Evolutionary conservation across 2,888 invertebrate species (phyloP), one percentile per base, ranked within the genome.

Genomic region (Thymelicus lineola): DNA sequence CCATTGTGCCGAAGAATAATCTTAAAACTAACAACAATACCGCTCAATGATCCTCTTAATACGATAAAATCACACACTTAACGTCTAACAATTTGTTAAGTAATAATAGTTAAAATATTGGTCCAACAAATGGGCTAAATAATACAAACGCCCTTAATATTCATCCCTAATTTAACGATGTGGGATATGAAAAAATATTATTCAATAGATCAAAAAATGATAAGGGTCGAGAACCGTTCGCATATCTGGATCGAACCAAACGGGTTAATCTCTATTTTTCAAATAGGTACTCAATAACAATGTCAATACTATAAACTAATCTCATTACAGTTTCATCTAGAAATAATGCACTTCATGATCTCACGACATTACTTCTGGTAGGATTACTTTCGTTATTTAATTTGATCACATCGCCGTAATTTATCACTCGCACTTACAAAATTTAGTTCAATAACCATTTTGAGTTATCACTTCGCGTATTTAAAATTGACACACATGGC

Each of bases 61-160:
- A 90, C 86, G 87, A 89, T 93, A 91, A 92, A 93, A 93, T 93
- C 93, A 93, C 93, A 93, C 93, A 89, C 93, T 93, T 93, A 93
- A 93, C 91, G 86, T 87, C 93, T 93, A 93, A 93, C 93, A 93
- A 93, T 93, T 93, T 91, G 65, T 93, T 93, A 92, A 92, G 93
- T 93, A 92, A 93, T 91, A 91, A 91, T 93, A 93, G 92, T 93
- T 91, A 93, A 93, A 93, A 93, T 93, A 93, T 93, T 93, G 93
- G 93, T 93, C 93, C 93, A 93, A 93, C 93, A 93, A 93, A 93
- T 93, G 93, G 93, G 93, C 93, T 93, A 93, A 93, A 93, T 93
- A 93, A 93, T 93, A 93, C 93, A 92, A 92, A 93, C 90, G 93
- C 93, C 93, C 93, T 90, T 90, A 93, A 92, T 93, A 93, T 92